These are phyloP conservation scores for Calosoma granatense DNA, from an alignment of 1,140 invertebrate species.

Conservation along the genomic window DNA sequence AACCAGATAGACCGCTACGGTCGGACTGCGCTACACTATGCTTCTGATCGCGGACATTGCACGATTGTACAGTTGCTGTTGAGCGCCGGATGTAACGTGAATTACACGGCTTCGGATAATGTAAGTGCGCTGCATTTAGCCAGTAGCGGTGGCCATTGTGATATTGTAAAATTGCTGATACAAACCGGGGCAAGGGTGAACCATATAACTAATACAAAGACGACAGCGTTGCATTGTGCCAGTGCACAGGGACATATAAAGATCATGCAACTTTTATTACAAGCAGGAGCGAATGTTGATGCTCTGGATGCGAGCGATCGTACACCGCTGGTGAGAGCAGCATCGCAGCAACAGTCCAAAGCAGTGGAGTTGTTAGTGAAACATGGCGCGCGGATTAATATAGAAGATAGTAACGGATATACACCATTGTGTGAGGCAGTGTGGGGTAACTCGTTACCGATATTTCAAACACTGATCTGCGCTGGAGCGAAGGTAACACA, in stretches of 20 bases:
- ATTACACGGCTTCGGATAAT: constrained; percentile 26
- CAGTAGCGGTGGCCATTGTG: constrained; percentile 38
- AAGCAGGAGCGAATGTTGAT: constrained; percentile 46
- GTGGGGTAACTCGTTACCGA: constrained; percentile 34
- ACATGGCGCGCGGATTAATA: constrained; percentile 44
- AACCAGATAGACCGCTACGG: constrained; percentile 39
- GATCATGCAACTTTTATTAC: constrained; percentile 45
- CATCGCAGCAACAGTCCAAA: constrained; percentile 35
- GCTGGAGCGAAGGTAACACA: constrained; percentile 46
- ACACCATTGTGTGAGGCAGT: constrained; percentile 45
- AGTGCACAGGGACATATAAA: constrained; percentile 50
- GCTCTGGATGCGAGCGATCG: constrained; percentile 42
- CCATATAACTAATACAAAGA: constrained; percentile 69
- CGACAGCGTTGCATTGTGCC: constrained; percentile 85
- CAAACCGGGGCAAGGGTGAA: constrained; percentile 76
- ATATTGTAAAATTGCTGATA: constrained; percentile 55
- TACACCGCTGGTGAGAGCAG: constrained; percentile 44
- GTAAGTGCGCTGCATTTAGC: constrained; percentile 47
- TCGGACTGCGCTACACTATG: constrained; percentile 48
- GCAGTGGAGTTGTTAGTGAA: constrained; percentile 39
- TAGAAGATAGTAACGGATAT: constrained; percentile 42
- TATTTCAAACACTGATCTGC: constrained; percentile 36
- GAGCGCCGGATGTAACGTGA: constrained; percentile 23
- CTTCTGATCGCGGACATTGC: constrained; percentile 41
- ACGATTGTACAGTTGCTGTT: constrained; percentile 38